Evolutionary conservation across 23 tunicate species (phyloP), one percentile per base, ranked within the genome.

Genomic region (Botrylloides violaceus): DNA sequence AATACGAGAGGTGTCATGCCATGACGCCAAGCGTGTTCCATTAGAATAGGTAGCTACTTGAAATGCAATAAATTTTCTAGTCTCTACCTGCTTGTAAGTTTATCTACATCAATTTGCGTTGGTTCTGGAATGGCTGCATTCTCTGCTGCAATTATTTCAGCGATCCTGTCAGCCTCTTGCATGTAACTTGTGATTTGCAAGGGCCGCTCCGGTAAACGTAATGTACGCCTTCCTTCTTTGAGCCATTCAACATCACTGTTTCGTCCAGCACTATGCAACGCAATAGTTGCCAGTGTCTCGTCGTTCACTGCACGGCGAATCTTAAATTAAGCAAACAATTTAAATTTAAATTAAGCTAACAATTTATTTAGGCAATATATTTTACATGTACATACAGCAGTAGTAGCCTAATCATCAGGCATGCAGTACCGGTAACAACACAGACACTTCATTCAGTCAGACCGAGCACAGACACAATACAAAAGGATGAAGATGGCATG

Each of bases 221-320:
- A 19, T 29, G 61, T 15, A 5, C 82, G 60, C 18, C 64, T 32
- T 36, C 89, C 89, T 61, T 83, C 89, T n/a, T 53, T 83, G 28
- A 79, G 57, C 89, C 89, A 83, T 20, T 77, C 82, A 33, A 34
- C 48, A 15, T 66, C 76, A 22, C 29, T 68, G 34, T 81, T 32
- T 49, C 18, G 27, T 7, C 71, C 81, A n/a, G 82, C 34, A 34
- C 70, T 32, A 3, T 49, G 72, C 24, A 21, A 32, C 3, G 82
- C 77, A 29, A 83, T 37, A 0, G 50, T 68, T 43, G 81, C 29
- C 19, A 83, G 48, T 22, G 59, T 77, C 32, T 83, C 89, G 59
- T 83, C 89, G 31, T 83, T 83, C 2, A 70, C 89, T 23, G 89
- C 89, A n/a, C 89, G 64, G 3, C 89, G 81, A 30, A 83, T 64